phyloP scores from a whole-genome alignment of 2,888 invertebrate species.

The Athalia rosae region DNA sequence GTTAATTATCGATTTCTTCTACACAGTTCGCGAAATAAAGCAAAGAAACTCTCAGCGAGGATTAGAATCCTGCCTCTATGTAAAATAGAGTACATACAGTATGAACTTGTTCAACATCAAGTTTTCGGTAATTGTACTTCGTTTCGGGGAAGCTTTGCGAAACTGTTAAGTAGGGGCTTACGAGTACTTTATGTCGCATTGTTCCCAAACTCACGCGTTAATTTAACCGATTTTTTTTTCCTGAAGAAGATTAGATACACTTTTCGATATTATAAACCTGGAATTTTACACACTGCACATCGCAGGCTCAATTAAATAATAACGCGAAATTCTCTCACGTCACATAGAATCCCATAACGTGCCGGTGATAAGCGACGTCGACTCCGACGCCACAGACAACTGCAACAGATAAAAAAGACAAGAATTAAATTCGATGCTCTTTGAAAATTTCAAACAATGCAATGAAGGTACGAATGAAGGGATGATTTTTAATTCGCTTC shows the following conservation, averaged over 20 bases:
- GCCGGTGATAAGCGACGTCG: constrained; percentile 78
- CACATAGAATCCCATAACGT: constrained; percentile 78
- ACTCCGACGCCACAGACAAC: constrained; percentile 81
- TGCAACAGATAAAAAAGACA: constrained; percentile 68
- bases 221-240: background rate
- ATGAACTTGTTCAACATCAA: too few species aligned
- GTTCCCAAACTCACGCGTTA: background rate
- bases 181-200: background rate
- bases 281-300: background rate
- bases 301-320: constrained; percentile 5
- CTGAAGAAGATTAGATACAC: background rate
- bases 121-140: background rate
- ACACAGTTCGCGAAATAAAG: background rate
- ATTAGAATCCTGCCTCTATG: too few species aligned
- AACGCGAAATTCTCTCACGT: constrained; percentile 75
- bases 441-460: background rate
- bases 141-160: background rate
- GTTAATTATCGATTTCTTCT: background rate
- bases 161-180: background rate
- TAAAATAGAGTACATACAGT: too few species aligned
- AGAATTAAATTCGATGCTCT: background rate
- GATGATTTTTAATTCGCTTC: background rate
- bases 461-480: background rate
- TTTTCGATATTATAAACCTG: background rate
- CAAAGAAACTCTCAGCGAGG: background rate